Base-by-base conservation (phyloP, 2,888 invertebrate genomes). In the Cephus spinipes region DNA sequence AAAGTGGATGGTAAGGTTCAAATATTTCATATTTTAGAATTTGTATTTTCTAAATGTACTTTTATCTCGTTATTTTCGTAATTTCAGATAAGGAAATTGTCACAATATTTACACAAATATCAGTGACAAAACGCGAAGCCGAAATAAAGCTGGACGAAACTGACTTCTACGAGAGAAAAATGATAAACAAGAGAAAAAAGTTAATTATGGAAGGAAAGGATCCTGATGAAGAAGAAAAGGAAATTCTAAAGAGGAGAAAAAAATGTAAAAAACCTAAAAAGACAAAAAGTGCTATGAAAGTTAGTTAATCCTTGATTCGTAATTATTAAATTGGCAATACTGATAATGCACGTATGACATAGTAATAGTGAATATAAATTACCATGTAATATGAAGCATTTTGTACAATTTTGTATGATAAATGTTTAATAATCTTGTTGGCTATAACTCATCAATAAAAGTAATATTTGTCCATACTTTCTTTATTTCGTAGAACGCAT, bases 61-160 rank as follows among this genome's bases (percentile, higher is more conserved):
- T 68, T 33, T 33, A 35, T 31, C 35, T n/a, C 23, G n/a, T 74
- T 71, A 77, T 78, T 36, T 82, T 84, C 80, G 80, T 79, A 77
- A 77, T 90, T 90, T n/a, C 89, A 96, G 98, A 98, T 88, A 95
- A 95, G 85, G 96, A 98, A 92, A 97, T 98, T 0, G 95, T 96
- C 73, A 96, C 96, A 81, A 98, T 99, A 86, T 96, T 98, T 85
- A 96, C 97, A 69, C 97, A 99, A 91, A 97, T 99, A 69, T 96
- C 97, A 82, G 97, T 99, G 36, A 96, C 98, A 0, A 96, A 97
- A 82, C 94, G 98, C 79, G 98, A 99, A 91, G 98, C 98, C 4
- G 97, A 98, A 91, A 97, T 99, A 73, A 95, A 95, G 90, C 91
- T 99, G 76, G 98, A 98, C 88, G 97, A 98, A 90, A 95, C 95